Conservation (phyloP, 2,888 invertebrate genomes). For the Noctua fimbriata region DNA sequence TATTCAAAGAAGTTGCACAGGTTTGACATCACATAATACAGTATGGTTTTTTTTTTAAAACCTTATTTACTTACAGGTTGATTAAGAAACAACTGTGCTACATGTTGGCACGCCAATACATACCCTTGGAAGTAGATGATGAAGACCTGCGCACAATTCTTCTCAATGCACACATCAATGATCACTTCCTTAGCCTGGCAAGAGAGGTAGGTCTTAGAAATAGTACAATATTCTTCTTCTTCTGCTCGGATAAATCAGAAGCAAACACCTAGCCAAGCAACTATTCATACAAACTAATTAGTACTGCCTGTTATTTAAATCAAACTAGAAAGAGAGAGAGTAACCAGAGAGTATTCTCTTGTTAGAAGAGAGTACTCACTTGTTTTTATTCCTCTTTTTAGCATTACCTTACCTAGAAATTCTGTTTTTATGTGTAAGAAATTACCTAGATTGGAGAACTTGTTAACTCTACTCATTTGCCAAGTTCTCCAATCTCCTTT, state of each 20-base stretch:
- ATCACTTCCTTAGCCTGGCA: slow-evolving; percentile 97
- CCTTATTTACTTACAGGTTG: slow-evolving; percentile 89
- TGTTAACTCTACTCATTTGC: no score
- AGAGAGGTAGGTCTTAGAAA: slow-evolving; percentile 93
- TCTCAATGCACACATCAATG: slow-evolving; percentile 97
- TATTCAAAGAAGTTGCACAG: neutral
- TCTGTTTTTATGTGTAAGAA: neutral
- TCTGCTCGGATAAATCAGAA: neutral
- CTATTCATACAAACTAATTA: neutral
- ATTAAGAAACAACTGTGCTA: slow-evolving; percentile 98
- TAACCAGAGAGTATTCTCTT: no score
- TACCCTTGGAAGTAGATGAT: slow-evolving; percentile 95
- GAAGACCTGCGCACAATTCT: slow-evolving; percentile 97
- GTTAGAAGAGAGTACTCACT: no score
- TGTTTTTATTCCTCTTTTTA: no score
- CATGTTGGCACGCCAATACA: slow-evolving; percentile 98
- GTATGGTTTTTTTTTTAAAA: neutral
- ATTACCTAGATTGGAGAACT: no score
- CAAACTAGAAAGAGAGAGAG: neutral
- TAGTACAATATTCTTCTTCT: neutral
- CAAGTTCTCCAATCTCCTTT: neutral
- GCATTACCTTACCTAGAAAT: neutral
- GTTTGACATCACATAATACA: slow-evolving; percentile 1
- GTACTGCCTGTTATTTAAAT: neutral
- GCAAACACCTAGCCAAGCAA: neutral